These are phyloP conservation scores for Tenthredo amoena DNA, from an alignment of 2,888 invertebrate genomes.

Conservation along the genomic window DNA sequence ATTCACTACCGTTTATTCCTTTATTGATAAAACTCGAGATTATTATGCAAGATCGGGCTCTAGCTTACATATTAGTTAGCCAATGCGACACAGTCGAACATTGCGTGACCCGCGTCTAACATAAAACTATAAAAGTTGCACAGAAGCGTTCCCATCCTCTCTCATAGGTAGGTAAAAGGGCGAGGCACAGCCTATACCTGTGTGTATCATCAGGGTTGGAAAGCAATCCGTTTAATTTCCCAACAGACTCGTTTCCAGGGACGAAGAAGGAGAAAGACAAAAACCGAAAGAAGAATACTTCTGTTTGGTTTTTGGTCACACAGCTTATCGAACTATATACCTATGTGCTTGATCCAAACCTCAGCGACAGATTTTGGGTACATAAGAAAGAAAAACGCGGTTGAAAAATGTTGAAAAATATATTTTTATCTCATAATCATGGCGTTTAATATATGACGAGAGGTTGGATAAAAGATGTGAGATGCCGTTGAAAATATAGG, in stretches of 20 bases:
- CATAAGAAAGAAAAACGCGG: too few relatives aligned
- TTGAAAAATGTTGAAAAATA: too few relatives aligned
- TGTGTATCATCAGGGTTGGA: constrained; percentile 59
- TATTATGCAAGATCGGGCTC: not conserved
- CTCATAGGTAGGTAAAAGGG: constrained; percentile 51
- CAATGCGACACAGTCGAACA: not conserved
- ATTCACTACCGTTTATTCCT: too few relatives aligned
- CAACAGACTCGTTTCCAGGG: constrained; percentile 58
- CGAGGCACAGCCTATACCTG: constrained; percentile 55
- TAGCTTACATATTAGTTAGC: too few relatives aligned
- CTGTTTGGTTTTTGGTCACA: constrained; percentile 2
- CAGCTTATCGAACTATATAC: not conserved
- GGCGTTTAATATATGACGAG: not conserved
- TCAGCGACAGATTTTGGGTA: not conserved
- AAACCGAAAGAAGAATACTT: not conserved
- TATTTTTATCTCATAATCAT: too few relatives aligned
- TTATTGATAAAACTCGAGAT: not conserved
- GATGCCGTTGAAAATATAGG: not conserved
- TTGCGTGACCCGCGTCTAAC: constrained; percentile 9
- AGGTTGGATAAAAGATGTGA: not conserved
- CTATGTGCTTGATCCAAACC: not conserved
- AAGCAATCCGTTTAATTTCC: constrained; percentile 58
- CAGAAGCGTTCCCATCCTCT: not conserved
- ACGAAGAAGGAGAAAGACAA: not conserved
- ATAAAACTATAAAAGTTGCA: not conserved